These are phyloP conservation scores for Telmatochromis sp. DNA, from an alignment of 2,113 vertebrate species.

Conservation along the genomic window DNA sequence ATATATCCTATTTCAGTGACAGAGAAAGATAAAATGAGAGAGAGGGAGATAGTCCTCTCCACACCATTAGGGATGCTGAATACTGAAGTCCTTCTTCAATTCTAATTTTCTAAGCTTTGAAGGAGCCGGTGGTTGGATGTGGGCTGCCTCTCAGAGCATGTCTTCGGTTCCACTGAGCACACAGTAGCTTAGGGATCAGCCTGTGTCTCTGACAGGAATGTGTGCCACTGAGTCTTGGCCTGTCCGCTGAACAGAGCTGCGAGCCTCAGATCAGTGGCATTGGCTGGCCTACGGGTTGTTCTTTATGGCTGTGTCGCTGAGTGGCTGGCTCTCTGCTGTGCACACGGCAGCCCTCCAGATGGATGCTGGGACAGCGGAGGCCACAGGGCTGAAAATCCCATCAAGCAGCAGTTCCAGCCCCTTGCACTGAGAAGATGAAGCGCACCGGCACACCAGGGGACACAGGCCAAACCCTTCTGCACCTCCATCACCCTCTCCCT, in stretches of 20 bases:
- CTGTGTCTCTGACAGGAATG: slow-evolving; percentile 55
- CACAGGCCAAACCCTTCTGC: slow-evolving; percentile 58
- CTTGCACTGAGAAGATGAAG: slow-evolving; percentile 74
- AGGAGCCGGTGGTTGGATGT: slow-evolving; percentile 40
- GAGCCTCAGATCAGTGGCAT: slow-evolving; percentile 59
- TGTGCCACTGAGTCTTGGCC: slow-evolving; percentile 53
- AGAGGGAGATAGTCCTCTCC: neutral
- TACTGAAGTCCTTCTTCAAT: slow-evolving; percentile 34
- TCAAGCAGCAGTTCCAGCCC: slow-evolving; percentile 72
- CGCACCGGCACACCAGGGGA: slow-evolving; percentile 60
- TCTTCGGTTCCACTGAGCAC: slow-evolving; percentile 52
- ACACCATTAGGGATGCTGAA: slow-evolving; percentile 49
- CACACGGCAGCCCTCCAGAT: slow-evolving; percentile 63
- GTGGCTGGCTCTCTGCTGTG: slow-evolving; percentile 55
- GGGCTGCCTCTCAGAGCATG: slow-evolving; percentile 38
- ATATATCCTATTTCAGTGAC: neutral
- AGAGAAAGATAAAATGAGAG: neutral
- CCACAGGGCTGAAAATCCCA: slow-evolving; percentile 74
- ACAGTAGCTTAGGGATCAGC: slow-evolving; percentile 53
- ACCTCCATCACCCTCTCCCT: slow-evolving; percentile 30
- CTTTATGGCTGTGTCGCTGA: slow-evolving; percentile 59
- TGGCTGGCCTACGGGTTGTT: slow-evolving; percentile 51
- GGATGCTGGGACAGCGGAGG: slow-evolving; percentile 57
- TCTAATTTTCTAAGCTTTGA: slow-evolving; percentile 47
- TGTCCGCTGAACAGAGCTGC: slow-evolving; percentile 56